Evolutionary conservation across 2,888 invertebrate genomes (phyloP), one percentile per base, ranked within the genome.

Genomic region (Hypercompe scribonia): DNA sequence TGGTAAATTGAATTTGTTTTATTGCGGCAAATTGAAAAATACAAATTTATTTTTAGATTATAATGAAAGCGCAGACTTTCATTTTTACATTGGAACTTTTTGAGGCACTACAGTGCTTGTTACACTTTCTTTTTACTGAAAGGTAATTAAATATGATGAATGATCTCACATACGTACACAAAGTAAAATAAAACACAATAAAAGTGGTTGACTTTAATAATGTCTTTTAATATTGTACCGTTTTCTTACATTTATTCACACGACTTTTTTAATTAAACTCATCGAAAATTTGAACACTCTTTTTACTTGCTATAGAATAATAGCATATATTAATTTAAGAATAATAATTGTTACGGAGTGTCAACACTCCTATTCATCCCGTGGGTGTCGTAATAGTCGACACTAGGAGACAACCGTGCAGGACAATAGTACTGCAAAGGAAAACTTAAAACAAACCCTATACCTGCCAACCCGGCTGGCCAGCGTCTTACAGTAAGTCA

Each of bases 71-170:
- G 24, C 36, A 65, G 36, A 39, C 39, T 66, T 66, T 39, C 39
- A 31, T 66, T 66, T 66, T 42, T 21, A 46, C 31, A 42, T 66
- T 66, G 66, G 42, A 31, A 13, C 31, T 66, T 66, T 66, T 66
- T 1, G 31, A 66, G 24, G 10, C 21, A 42, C 42, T 39, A 65
- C n/a, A n/a, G 34, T 36, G 15, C 8, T 66, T 42, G 65, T 42
- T 42, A 15, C 31, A 42, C 10, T 46, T 46, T 31, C 39, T 66
- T 66, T 39, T 28, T 42, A 31, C 66, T 66, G 66, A 31, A 42
- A 66, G 42, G 31, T 66, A 46, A 46, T 66, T 66, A 66, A 58
- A 28, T 39, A 65, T 65, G n/a, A 21, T 34, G 50, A 34, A 46
- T 33, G 31, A n/a, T 36, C 24, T 50, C 50, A 34, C 28, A 34